Conservation (phyloP, 2,113 vertebrate genomes). For the Cromileptes altivelis region DNA sequence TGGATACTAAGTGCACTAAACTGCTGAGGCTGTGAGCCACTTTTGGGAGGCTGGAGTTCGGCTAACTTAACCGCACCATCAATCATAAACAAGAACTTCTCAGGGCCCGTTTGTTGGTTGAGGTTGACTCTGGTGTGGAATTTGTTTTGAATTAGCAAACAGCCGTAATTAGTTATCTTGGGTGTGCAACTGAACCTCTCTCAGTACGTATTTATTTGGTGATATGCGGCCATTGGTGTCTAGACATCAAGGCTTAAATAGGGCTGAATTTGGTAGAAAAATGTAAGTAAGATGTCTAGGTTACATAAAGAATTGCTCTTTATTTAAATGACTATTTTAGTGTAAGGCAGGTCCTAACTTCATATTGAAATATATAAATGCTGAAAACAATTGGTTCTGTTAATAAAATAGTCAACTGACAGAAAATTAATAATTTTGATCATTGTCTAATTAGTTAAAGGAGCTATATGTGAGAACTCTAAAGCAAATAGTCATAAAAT, state of each 20-base stretch:
- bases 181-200: neutral
- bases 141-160: neutral
- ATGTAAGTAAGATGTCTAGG: neutral
- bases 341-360: no score
- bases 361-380: no score
- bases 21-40: slow-evolving; percentile 56
- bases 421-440: neutral
- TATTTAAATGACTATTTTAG: neutral
- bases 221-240: neutral
- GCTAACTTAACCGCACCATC: slow-evolving; percentile 19
- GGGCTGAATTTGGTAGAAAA: neutral
- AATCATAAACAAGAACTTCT: slow-evolving; percentile 32
- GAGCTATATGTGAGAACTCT: no score
- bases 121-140: neutral
- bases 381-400: no score
- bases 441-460: no score
- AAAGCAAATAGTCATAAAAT: no score
- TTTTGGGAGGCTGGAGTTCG: slow-evolving; percentile 29
- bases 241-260: neutral
- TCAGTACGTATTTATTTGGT: neutral
- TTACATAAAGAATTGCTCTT: neutral
- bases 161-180: neutral
- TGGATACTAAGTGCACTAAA: slow-evolving; percentile 72
- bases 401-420: neutral
- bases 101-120: neutral